Evolutionary conservation across 2,888 invertebrate genomes (phyloP).

Genomic region (Sinotaia quadrata): DNA sequence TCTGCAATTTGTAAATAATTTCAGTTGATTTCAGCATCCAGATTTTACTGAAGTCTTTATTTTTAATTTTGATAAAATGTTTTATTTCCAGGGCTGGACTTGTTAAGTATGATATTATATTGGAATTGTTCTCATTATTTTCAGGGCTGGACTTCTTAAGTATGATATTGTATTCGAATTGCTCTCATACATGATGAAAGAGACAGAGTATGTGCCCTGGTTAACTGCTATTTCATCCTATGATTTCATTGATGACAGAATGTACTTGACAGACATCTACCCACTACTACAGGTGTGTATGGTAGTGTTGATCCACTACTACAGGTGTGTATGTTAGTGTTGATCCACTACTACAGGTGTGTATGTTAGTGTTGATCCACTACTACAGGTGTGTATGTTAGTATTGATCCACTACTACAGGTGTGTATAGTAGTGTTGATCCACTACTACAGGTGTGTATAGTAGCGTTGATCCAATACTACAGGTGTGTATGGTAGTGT

Average conservation of each 20-base stretch:
- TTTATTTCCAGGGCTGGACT: constrained; percentile 44
- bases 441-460: too few relatives aligned
- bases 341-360: constrained; percentile 47
- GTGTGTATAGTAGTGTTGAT: too few relatives aligned
- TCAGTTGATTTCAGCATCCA: too few relatives aligned
- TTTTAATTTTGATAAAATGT: too few relatives aligned
- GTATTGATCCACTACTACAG: too few relatives aligned
- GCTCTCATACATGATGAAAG: constrained; percentile 82
- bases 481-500: too few relatives aligned
- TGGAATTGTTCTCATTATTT: neutral
- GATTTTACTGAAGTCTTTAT: too few relatives aligned
- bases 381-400: constrained; percentile 47
- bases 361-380: too few relatives aligned
- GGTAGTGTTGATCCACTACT: too few relatives aligned
- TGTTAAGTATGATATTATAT: constrained; percentile 72
- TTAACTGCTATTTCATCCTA: constrained; percentile 84
- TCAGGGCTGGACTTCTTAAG: constrained; percentile 46
- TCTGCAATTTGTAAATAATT: too few relatives aligned
- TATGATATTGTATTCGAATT: constrained; percentile 80
- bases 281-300: constrained; percentile 44
- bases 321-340: constrained; percentile 44
- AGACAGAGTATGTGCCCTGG: constrained; percentile 89
- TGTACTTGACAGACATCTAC: constrained; percentile 81
- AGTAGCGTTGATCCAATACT: too few relatives aligned
- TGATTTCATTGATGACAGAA: constrained; percentile 81